Base-by-base conservation (phyloP, 1,140 invertebrate species). In the Oncopodura yosiiana region DNA sequence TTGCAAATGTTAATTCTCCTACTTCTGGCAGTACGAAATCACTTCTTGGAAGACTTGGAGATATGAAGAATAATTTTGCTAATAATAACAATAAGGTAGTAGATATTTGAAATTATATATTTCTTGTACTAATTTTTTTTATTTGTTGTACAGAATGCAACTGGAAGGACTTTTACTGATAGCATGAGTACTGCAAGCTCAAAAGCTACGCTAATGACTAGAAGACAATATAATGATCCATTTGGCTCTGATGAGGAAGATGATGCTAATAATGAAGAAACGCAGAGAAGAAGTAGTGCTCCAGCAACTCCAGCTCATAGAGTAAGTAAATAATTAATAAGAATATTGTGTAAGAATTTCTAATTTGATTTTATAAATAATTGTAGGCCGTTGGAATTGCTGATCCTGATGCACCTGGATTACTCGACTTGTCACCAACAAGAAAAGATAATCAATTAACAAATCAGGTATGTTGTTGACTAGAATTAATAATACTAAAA, bases 221-320 rank as follows among this genome's bases (percentile, higher is more conserved):
- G 86, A 56, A 81, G 87, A 50, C 86, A 92, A 71, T 75, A 88
- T 50, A 83, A 82, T 14, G 89, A 93, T 75, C 88, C 89, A 2
- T 91, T 93, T 73, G 89, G 87, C 41, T 90, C 86, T 42, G 87
- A 92, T 68, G 87, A 90, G 27, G 88, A 93, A 63, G 86, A 89
- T 46, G 83, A 87, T 12, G 67, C 74, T 61, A 65, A 68, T 70
- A 62, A 68, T n/a, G 39, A 48, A 16, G 24, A 55, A 21, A 18
- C 23, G 9, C 38, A 56, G 8, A 39, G 43, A 59, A 58, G 53
- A 46, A 56, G 43, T 56, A 53, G 56, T 41, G 59, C 45, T 26
- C 58, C 62, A 14, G 46, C 49, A 2, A 60, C 58, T 9, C 58
- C 54, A 19, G 30, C 29, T 19, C 55, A 58, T 56, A 26, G 16